phyloP scores from a whole-genome alignment of 2,113 vertebrate species.

The Corythoichthys intestinalis region DNA sequence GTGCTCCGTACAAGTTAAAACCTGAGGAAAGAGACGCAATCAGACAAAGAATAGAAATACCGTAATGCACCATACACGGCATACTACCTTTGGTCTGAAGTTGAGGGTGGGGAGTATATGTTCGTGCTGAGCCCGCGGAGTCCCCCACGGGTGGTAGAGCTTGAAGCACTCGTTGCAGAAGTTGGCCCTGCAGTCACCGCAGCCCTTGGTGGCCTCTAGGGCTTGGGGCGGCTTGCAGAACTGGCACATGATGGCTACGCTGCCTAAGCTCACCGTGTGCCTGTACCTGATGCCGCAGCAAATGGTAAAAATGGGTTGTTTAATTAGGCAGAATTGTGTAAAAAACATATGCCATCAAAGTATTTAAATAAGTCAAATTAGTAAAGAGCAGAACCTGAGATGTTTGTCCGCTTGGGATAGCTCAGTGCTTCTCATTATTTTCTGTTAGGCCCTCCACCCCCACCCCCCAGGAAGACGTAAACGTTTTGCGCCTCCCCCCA shows the following conservation, averaged over 20 bases:
- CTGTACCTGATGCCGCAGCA: slow-evolving; percentile 63
- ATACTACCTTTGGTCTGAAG: slow-evolving; percentile 89
- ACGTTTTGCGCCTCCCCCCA: no score
- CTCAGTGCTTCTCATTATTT: no score
- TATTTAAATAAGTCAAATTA: no score
- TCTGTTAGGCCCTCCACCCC: no score
- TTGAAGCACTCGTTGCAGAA: slow-evolving; percentile 99
- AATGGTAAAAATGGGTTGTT: background rate
- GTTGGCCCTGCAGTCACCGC: slow-evolving; percentile 87
- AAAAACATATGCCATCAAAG: background rate
- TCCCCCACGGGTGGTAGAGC: slow-evolving; percentile 97
- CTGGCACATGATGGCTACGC: slow-evolving; percentile 88
- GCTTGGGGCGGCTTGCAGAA: slow-evolving; percentile 87
- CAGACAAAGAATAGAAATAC: background rate
- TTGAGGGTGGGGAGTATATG: slow-evolving; percentile 88
- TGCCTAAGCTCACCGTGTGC: slow-evolving; percentile 74
- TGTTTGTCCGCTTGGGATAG: no score
- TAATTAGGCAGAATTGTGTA: background rate
- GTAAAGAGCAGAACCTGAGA: no score
- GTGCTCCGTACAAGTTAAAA: slow-evolving; percentile 74
- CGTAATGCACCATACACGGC: background rate
- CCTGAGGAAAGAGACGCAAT: slow-evolving; percentile 34
- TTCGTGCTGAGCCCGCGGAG: slow-evolving; percentile 92
- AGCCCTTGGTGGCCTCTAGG: slow-evolving; percentile 94
- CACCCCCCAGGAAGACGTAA: no score